These are phyloP conservation scores for Petrocephalus schoutedeni DNA, from an alignment of 2,797 vertebrate species.

Conservation along the genomic window DNA sequence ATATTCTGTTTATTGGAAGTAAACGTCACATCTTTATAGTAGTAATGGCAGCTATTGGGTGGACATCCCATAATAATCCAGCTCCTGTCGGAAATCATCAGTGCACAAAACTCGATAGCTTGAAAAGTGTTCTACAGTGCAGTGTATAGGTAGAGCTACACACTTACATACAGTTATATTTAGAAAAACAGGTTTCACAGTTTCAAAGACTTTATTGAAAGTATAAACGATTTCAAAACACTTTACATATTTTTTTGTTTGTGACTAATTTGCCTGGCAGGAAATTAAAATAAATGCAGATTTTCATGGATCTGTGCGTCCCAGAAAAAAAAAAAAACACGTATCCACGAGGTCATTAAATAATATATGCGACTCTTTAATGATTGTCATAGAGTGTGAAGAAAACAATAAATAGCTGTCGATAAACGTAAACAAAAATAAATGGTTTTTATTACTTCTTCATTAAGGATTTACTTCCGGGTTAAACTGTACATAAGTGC, in stretches of 20 bases:
- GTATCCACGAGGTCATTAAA: slow-evolving; percentile 58
- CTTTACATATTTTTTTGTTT: slow-evolving; percentile 80
- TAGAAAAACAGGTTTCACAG: slow-evolving; percentile 70
- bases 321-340: slow-evolving; percentile 74
- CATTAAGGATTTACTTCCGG: slow-evolving; percentile 28
- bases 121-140: slow-evolving; percentile 25
- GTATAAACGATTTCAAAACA: slow-evolving; percentile 85
- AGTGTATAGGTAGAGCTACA: slow-evolving; percentile 36
- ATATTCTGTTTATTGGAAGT: slow-evolving; percentile 15
- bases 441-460: slow-evolving; percentile 16
- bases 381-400: slow-evolving; percentile 84
- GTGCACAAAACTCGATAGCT: slow-evolving; percentile 37
- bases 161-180: slow-evolving; percentile 42
- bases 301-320: slow-evolving; percentile 69
- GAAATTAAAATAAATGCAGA: slow-evolving; percentile 86
- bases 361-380: slow-evolving; percentile 70
- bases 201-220: slow-evolving; percentile 88
- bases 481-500: slow-evolving; percentile 70
- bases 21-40: slow-evolving; percentile 23
- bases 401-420: slow-evolving; percentile 31
- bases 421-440: slow-evolving; percentile 18
- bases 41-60: slow-evolving; percentile 21
- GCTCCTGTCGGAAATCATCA: slow-evolving; percentile 27
- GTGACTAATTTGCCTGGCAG: slow-evolving; percentile 79
- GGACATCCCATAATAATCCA: slow-evolving; percentile 26